Evolutionary conservation across 2,888 invertebrate genomes (phyloP).

Genomic region (Trypoxylon attenuatum): DNA sequence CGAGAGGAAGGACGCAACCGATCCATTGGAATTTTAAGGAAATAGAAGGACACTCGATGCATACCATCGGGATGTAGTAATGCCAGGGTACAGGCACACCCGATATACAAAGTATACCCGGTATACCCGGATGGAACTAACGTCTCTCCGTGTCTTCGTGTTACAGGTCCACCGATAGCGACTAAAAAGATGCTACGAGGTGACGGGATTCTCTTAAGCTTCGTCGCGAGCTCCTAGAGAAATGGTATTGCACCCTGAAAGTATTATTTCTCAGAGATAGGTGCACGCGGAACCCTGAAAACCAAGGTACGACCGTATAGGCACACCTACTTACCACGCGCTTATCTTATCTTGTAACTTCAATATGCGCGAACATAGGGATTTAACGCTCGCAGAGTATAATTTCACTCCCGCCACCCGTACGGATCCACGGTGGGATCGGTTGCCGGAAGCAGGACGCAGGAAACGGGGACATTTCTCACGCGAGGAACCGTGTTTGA

Average conservation of each 20-base stretch:
- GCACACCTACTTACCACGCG: too few relatives aligned
- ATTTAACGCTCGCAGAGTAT: too few relatives aligned
- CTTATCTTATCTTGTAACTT: too few relatives aligned
- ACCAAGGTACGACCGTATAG: too few relatives aligned
- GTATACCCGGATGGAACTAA: constrained; percentile 19
- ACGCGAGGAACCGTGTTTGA: constrained; percentile 34
- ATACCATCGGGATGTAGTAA: constrained; percentile 60
- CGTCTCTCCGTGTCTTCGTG: constrained; percentile 34
- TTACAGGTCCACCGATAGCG: constrained; percentile 38
- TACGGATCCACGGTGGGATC: not conserved
- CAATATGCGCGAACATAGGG: too few relatives aligned
- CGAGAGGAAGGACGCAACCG: constrained; percentile 50
- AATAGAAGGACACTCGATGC: constrained; percentile 69
- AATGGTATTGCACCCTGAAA: not conserved
- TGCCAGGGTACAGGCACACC: constrained; percentile 32
- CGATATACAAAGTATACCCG: too few relatives aligned
- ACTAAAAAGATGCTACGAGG: constrained; percentile 32
- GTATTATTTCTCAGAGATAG: too few relatives aligned
- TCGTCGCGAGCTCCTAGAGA: constrained; percentile 5
- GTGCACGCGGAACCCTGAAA: too few relatives aligned
- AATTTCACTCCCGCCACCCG: too few relatives aligned
- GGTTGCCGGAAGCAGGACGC: constrained; percentile 16
- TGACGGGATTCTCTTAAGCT: constrained; percentile 47
- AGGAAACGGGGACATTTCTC: constrained; percentile 17
- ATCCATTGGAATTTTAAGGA: constrained; percentile 69